Percentiles rank a stretch among this genome's conserved stretches.
These are phyloP conservation scores for Coronaproctus castanopsis DNA, from an alignment of 2,888 invertebrate genomes.

Conservation along the genomic window DNA sequence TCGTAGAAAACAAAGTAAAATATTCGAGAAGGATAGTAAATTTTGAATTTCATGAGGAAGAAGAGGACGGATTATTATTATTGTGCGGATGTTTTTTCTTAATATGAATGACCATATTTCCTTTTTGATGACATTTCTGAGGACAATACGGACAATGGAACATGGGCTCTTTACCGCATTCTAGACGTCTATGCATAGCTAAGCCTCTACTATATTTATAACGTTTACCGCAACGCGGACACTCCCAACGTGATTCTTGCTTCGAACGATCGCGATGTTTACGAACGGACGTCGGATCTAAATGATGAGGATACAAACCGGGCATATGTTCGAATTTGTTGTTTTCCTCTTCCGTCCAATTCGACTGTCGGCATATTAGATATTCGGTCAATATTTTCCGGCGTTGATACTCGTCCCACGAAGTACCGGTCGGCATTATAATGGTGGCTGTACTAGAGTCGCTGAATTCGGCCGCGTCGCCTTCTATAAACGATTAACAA, in stretches of 20 bases:
- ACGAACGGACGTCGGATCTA: slow-evolving; percentile 16
- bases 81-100: slow-evolving; percentile 18
- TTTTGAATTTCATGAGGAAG: slow-evolving; percentile 4
- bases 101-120: slow-evolving; percentile 19
- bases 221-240: slow-evolving; percentile 18
- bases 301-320: slow-evolving; percentile 16
- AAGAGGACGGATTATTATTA: slow-evolving; percentile 10
- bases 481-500: no score
- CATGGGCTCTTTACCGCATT: slow-evolving; percentile 28
- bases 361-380: slow-evolving; percentile 14
- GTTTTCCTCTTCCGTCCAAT: slow-evolving; percentile 16
- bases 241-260: slow-evolving; percentile 17
- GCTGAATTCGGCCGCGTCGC: not conserved
- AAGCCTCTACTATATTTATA: slow-evolving; percentile 20
- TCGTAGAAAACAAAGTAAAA: no score
- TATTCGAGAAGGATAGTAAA: no score
- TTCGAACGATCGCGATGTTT: slow-evolving; percentile 16
- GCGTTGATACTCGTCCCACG: slow-evolving; percentile 16
- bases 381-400: slow-evolving; percentile 16
- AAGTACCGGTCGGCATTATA: slow-evolving; percentile 1
- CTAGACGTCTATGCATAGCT: slow-evolving; percentile 25
- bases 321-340: slow-evolving; percentile 16
- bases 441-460: not conserved
- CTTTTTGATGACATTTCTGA: slow-evolving; percentile 19
- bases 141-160: slow-evolving; percentile 33